Evolutionary conservation across 2,113 vertebrate species (phyloP).

Genomic region (Lynx canadensis): DNA sequence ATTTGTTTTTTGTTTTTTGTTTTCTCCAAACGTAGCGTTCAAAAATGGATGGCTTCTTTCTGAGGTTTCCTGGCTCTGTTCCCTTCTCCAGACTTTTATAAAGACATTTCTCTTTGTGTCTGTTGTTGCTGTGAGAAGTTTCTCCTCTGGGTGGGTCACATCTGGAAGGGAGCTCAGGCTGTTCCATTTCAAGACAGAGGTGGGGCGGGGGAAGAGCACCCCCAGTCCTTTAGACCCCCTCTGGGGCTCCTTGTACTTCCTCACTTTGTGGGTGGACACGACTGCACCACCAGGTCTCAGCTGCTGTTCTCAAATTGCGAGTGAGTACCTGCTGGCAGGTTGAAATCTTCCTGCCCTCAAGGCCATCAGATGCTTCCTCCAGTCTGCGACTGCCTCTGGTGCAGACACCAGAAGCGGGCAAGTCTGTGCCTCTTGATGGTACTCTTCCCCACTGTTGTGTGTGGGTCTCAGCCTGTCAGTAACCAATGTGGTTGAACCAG

Average conservation of each 20-base stretch:
- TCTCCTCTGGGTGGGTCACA: not conserved
- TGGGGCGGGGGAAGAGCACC: too few species aligned
- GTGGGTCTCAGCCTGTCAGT: not conserved
- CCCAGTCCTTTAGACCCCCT: not conserved
- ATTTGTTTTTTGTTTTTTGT: not conserved
- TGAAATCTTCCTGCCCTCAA: not conserved
- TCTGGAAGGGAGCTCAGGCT: not conserved
- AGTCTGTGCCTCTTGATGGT: not conserved
- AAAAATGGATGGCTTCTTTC: not conserved
- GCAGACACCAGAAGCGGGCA: not conserved
- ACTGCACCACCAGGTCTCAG: not conserved
- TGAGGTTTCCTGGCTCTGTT: not conserved
- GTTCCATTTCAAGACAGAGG: not conserved
- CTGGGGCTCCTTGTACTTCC: not conserved
- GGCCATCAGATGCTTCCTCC: not conserved
- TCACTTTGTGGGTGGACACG: not conserved
- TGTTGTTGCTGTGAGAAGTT: not conserved
- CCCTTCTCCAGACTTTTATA: not conserved
- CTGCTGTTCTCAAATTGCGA: not conserved
- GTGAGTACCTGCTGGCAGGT: not conserved
- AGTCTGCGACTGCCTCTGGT: not conserved
- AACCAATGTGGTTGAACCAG: not conserved
- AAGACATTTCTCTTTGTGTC: not conserved
- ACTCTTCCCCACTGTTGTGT: not conserved
- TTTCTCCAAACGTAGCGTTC: not conserved